Conservation (phyloP, 2,113 vertebrate species). For the Raja brachyura region DNA sequence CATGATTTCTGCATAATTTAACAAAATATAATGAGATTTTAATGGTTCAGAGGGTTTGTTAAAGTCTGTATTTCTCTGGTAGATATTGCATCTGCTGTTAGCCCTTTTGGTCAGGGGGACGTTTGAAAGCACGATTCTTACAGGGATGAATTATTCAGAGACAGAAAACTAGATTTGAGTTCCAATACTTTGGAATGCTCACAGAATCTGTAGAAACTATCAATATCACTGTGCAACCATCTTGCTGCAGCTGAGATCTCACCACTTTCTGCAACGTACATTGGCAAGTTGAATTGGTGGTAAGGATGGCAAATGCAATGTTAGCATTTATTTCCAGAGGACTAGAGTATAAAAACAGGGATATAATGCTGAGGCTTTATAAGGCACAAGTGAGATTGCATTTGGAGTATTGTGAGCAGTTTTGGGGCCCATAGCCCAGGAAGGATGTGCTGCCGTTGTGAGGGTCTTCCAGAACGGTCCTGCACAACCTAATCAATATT, state of each 20-base stretch:
- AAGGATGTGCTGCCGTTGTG: no score
- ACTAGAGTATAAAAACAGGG: no score
- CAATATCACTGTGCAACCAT: no score
- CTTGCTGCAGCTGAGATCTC: background rate
- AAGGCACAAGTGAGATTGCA: no score
- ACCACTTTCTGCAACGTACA: background rate
- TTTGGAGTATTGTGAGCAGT: no score
- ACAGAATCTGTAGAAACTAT: background rate
- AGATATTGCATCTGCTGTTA: background rate
- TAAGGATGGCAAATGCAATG: no score
- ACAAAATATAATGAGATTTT: constrained; percentile 35
- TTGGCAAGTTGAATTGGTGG: no score
- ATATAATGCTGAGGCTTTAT: no score
- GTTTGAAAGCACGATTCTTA: background rate
- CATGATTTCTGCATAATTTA: constrained; percentile 37
- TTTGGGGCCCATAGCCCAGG: no score
- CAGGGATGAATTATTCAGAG: background rate
- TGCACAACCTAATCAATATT: no score
- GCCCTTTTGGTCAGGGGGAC: background rate
- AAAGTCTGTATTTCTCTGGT: constrained; percentile 10
- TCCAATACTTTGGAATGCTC: background rate
- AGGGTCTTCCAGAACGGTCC: no score
- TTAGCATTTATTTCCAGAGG: no score
- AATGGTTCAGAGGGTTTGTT: constrained; percentile 9
- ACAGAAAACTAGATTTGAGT: background rate